Evolutionary conservation across 2,888 invertebrate species (phyloP).

Genomic region (Synergus japonicus): DNA sequence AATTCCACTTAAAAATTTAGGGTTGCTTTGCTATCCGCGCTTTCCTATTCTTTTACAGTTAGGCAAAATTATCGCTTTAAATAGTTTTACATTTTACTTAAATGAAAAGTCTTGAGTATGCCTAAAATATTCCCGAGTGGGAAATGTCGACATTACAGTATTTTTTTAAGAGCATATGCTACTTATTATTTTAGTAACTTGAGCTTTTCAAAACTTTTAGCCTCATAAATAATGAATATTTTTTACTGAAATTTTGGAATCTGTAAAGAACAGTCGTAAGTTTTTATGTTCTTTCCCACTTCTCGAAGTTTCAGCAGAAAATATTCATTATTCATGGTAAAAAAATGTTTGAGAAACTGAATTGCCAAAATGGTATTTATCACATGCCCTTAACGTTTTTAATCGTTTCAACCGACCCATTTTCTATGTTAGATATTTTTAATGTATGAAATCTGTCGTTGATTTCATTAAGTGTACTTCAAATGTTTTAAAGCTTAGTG

Average conservation of each 20-base stretch:
- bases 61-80: slow-evolving; percentile 18
- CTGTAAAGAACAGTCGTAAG: too few relatives aligned
- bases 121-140: not conserved
- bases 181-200: too few relatives aligned
- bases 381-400: not conserved
- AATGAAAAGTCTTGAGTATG: slow-evolving; percentile 17
- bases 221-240: too few relatives aligned
- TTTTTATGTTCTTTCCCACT: too few relatives aligned
- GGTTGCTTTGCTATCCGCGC: not conserved
- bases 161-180: not conserved
- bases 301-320: too few relatives aligned
- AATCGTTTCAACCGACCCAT: not conserved
- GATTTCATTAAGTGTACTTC: slow-evolving; percentile 13
- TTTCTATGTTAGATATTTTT: slow-evolving; percentile 14
- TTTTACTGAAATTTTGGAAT: too few relatives aligned
- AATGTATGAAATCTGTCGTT: not conserved
- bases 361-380: too few relatives aligned
- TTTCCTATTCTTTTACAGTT: slow-evolving; percentile 19
- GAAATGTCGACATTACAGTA: slow-evolving; percentile 23
- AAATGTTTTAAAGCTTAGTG: not conserved
- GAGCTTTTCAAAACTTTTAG: too few relatives aligned
- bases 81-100: not conserved
- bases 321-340: too few relatives aligned
- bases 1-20: not conserved
- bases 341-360: too few relatives aligned